Conservation (phyloP, 2,113 vertebrate species). For the Numida meleagris region DNA sequence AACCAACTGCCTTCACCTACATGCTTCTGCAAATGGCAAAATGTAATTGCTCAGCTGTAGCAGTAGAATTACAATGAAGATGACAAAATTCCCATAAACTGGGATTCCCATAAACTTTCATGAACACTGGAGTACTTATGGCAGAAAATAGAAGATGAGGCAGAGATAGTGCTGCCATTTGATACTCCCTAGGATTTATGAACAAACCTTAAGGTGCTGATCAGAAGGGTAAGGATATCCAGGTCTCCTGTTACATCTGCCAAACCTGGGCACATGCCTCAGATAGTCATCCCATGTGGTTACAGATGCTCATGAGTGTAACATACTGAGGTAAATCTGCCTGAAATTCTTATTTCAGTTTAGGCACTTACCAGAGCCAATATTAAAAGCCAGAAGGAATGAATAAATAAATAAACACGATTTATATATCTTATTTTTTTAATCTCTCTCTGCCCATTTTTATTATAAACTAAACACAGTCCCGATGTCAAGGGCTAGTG, state of each 20-base stretch:
- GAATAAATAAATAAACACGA: not conserved
- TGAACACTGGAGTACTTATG: not conserved
- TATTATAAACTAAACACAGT: not conserved
- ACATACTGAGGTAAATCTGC: not conserved
- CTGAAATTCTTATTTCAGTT: not conserved
- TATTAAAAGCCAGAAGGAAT: not conserved
- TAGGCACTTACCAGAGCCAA: not conserved
- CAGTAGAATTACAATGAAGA: not conserved
- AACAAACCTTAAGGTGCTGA: not conserved
- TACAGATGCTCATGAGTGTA: not conserved
- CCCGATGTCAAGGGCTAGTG: not conserved
- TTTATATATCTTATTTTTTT: not conserved
- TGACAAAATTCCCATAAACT: not conserved
- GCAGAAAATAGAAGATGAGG: not conserved
- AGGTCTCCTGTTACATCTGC: not conserved
- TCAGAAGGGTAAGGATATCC: not conserved
- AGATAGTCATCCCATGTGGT: not conserved
- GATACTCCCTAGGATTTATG: not conserved
- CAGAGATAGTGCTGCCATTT: not conserved
- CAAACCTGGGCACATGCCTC: not conserved
- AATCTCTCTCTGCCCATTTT: not conserved
- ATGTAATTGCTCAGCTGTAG: not conserved
- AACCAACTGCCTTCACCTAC: not conserved
- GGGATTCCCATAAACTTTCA: not conserved
- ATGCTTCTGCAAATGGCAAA: not conserved